These are phyloP conservation scores for Nothobranchius furzeri DNA, from an alignment of 2,113 vertebrate species.

Conservation along the genomic window DNA sequence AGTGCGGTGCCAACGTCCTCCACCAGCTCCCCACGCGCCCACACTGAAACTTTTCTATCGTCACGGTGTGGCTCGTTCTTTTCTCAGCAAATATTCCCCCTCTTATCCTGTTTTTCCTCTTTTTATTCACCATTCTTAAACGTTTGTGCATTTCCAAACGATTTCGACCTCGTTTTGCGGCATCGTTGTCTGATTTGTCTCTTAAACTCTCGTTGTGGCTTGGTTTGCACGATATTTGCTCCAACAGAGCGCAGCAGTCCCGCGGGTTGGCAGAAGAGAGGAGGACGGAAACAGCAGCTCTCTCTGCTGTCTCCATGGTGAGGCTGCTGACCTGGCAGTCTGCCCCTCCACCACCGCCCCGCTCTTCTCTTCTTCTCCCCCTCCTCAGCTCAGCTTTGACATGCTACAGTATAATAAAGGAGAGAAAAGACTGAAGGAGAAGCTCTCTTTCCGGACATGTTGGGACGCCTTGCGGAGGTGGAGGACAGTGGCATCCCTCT, in stretches of 20 bases:
- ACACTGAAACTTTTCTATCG: slow-evolving; percentile 43
- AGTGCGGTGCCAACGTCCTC: slow-evolving; percentile 56
- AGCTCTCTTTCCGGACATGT: slow-evolving; percentile 28
- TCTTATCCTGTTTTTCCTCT: slow-evolving; percentile 11
- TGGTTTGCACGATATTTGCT: slow-evolving; percentile 16
- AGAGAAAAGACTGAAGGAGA: slow-evolving; percentile 34
- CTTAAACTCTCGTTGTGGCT: slow-evolving; percentile 21
- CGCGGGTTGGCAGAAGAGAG: slow-evolving; percentile 34
- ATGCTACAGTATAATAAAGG: slow-evolving; percentile 53
- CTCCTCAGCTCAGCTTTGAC: slow-evolving; percentile 47
- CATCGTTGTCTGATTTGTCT: slow-evolving; percentile 39
- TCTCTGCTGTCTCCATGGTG: slow-evolving; percentile 74
- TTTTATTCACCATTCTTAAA: slow-evolving; percentile 46
- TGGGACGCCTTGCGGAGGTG: slow-evolving; percentile 6
- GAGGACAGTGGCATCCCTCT: slow-evolving; percentile 16
- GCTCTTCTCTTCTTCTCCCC: background rate
- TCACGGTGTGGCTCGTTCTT: slow-evolving; percentile 36
- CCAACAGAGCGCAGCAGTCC: slow-evolving; percentile 30
- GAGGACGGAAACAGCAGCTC: slow-evolving; percentile 56
- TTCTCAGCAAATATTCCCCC: slow-evolving; percentile 21
- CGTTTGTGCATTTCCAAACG: slow-evolving; percentile 55
- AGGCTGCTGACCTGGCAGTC: slow-evolving; percentile 72
- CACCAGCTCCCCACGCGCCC: slow-evolving; percentile 11
- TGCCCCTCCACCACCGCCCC: slow-evolving; percentile 12
- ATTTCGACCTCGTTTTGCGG: slow-evolving; percentile 15